A percentile compares a stretch with the other conserved stretches of the same genome.
phyloP scores from a whole-genome alignment of 2,888 invertebrate genomes.

The Hirtodrosophila duncani region DNA sequence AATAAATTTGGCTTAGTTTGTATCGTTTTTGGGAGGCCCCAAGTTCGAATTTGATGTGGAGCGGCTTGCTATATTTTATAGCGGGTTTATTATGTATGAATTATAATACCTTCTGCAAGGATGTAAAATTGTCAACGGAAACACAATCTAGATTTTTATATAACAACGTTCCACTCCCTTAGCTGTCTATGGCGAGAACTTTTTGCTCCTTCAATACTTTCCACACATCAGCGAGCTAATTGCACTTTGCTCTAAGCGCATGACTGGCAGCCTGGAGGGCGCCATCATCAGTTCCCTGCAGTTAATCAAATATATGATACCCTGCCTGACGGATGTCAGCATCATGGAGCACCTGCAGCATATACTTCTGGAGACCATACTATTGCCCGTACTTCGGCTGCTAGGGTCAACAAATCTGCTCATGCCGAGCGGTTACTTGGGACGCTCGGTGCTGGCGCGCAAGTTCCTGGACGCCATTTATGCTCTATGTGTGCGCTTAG shows the following conservation, averaged over 20 bases:
- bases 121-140: no score
- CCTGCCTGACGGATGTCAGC: constrained; percentile 89
- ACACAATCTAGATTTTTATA: neutral
- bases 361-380: constrained; percentile 88
- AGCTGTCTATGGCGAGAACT: constrained; percentile 68
- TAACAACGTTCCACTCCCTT: neutral
- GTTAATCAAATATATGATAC: constrained; percentile 87
- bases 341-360: constrained; percentile 93
- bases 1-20: no score
- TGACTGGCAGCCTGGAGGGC: constrained; percentile 92
- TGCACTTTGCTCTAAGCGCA: constrained; percentile 86
- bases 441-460: constrained; percentile 86
- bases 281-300: constrained; percentile 91
- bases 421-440: constrained; percentile 89
- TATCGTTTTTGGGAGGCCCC: no score
- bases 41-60: no score
- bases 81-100: no score
- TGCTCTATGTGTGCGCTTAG: constrained; percentile 87
- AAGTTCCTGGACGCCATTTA: constrained; percentile 91
- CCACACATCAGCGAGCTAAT: constrained; percentile 93
- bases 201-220: constrained; percentile 92
- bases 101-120: no score
- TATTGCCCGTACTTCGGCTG: constrained; percentile 89
- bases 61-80: no score
- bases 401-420: constrained; percentile 87